These are phyloP conservation scores for Colinus virginianus DNA, from an alignment of 2,113 vertebrate genomes.

Conservation along the genomic window DNA sequence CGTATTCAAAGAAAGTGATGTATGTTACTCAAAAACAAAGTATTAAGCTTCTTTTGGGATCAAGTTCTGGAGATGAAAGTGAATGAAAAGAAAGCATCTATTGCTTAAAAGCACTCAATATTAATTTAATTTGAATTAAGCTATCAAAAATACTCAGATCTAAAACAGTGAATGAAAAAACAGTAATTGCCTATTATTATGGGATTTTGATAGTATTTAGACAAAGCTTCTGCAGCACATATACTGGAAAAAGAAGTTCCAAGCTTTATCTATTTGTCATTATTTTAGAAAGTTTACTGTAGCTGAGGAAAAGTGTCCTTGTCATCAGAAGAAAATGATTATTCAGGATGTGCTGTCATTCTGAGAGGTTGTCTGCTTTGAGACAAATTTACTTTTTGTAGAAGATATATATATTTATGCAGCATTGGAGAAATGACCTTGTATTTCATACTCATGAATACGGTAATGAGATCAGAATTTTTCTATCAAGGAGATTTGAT, in stretches of 20 bases:
- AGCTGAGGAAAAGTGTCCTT: background rate
- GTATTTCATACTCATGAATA: background rate
- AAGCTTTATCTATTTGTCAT: background rate
- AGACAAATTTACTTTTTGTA: background rate
- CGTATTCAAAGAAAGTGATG: background rate
- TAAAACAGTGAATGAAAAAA: background rate
- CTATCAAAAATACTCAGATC: background rate
- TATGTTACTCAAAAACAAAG: conserved; percentile 3
- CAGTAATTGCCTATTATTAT: background rate
- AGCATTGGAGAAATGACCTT: background rate
- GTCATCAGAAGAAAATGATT: background rate
- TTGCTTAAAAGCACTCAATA: background rate
- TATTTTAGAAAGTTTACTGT: background rate
- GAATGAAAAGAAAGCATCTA: background rate
- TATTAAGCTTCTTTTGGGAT: background rate
- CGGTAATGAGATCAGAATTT: background rate
- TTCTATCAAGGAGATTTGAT: background rate
- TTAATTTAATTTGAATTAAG: background rate
- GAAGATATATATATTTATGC: background rate
- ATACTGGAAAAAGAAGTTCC: background rate
- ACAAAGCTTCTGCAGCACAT: background rate
- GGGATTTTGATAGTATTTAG: background rate
- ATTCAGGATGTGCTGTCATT: background rate
- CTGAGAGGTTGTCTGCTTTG: background rate
- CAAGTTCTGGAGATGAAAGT: background rate